Conservation (phyloP, 2,113 vertebrate genomes). For the Platycercus adscitus region DNA sequence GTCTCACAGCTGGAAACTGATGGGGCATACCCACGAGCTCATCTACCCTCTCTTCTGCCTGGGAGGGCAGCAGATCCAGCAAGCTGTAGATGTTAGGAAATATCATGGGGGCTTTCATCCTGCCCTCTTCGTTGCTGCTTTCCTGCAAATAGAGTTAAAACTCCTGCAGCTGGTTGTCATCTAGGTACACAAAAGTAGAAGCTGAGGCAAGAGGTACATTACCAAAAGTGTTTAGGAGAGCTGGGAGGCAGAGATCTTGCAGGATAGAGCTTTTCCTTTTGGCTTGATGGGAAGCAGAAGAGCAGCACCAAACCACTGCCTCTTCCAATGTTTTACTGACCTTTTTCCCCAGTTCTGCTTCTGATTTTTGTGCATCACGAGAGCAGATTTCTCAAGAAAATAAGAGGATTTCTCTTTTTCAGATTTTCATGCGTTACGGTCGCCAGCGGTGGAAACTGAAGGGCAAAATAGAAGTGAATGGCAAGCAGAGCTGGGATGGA, state of each 20-base stretch:
- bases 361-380: not conserved
- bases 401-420: not conserved
- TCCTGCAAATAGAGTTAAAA: not conserved
- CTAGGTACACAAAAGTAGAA: not conserved
- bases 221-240: not conserved
- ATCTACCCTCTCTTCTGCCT: not conserved
- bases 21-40: not conserved
- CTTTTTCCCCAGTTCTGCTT: not conserved
- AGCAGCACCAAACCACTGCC: not conserved
- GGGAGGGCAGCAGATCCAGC: not conserved
- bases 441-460: conserved; percentile 97
- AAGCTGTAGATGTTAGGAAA: not conserved
- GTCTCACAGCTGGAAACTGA: accelerated
- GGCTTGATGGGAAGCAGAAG: accelerated
- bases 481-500: conserved; percentile 96
- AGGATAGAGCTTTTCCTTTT: not conserved
- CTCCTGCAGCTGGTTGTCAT: not conserved
- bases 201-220: not conserved
- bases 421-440: conserved; percentile 98
- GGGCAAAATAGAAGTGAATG: conserved; percentile 95
- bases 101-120: not conserved
- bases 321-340: not conserved
- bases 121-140: not conserved
- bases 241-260: not conserved
- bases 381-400: not conserved